Evolutionary conservation across 2,888 invertebrate species (phyloP).

Genomic region (Melieria crassipennis): DNA sequence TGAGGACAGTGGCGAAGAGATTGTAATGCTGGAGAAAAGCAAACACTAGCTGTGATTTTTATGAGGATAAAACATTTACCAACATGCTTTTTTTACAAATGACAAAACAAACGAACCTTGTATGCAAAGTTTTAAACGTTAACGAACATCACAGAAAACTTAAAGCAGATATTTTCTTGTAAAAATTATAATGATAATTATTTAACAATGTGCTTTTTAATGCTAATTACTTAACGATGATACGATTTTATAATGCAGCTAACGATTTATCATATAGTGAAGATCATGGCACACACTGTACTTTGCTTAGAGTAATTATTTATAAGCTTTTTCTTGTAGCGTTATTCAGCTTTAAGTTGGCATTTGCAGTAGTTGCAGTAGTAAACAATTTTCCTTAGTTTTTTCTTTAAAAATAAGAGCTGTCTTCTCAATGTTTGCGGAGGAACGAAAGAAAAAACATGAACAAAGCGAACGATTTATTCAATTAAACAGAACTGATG

Average conservation of each 20-base stretch:
- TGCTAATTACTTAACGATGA: neutral
- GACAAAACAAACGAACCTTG: neutral
- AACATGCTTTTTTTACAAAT: neutral
- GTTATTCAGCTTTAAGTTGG: neutral
- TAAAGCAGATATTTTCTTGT: neutral
- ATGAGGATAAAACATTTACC: neutral
- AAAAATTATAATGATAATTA: neutral
- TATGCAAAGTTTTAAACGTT: too few species aligned
- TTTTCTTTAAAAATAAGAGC: too few species aligned
- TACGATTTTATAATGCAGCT: too few species aligned
- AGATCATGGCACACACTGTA: neutral
- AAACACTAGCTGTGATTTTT: slow-evolving; percentile 44
- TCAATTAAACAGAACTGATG: too few species aligned
- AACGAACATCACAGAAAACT: neutral
- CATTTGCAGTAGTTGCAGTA: too few species aligned
- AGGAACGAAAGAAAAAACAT: too few species aligned
- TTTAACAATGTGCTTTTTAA: neutral
- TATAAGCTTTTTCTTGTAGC: neutral
- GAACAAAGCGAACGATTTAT: too few species aligned
- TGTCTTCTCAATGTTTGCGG: too few species aligned
- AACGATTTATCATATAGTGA: too few species aligned
- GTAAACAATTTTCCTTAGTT: too few species aligned
- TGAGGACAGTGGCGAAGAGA: slow-evolving; percentile 59
- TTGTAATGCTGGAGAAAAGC: slow-evolving; percentile 57
- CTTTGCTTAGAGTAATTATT: neutral